A percentile compares a stretch with the other conserved stretches of the same genome.
Conservation (phyloP, 2,888 invertebrate species). For the Andricus quercusramuli region DNA sequence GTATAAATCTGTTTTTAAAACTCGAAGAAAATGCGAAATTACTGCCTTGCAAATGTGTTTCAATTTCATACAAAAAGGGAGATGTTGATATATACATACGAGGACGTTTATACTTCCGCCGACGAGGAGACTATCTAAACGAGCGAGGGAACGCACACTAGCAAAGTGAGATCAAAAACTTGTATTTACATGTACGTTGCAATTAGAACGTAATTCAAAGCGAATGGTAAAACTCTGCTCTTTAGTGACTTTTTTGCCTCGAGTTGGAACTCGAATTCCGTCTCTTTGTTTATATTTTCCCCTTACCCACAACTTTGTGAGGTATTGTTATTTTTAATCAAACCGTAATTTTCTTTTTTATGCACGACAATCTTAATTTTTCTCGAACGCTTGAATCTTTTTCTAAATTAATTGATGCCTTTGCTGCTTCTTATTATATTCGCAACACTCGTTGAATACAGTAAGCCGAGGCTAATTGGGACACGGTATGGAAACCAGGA, state of each 20-base stretch:
- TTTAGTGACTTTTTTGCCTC: constrained; percentile 4
- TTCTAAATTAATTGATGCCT: not conserved
- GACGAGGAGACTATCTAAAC: constrained; percentile 1
- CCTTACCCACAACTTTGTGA: not conserved
- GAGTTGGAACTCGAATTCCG: not conserved
- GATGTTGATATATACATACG: not conserved
- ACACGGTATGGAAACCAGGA: too few relatives aligned
- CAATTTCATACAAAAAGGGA: not conserved
- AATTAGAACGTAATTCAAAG: constrained; percentile 55
- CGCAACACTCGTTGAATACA: not conserved
- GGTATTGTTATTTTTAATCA: constrained; percentile 5
- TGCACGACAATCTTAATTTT: not conserved
- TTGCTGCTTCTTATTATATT: not conserved
- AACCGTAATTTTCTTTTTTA: not conserved
- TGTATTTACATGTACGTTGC: constrained; percentile 43
- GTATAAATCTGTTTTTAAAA: not conserved
- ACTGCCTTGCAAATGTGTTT: not conserved
- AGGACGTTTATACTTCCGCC: not conserved
- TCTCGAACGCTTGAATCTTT: not conserved
- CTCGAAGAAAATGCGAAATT: not conserved
- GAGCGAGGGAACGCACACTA: not conserved
- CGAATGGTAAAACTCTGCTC: constrained; percentile 43
- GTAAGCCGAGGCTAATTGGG: too few relatives aligned
- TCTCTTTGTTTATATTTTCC: not conserved
- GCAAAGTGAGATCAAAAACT: constrained; percentile 5